Base-by-base conservation (phyloP, 1,140 invertebrate genomes). In the Littorina saxatilis region DNA sequence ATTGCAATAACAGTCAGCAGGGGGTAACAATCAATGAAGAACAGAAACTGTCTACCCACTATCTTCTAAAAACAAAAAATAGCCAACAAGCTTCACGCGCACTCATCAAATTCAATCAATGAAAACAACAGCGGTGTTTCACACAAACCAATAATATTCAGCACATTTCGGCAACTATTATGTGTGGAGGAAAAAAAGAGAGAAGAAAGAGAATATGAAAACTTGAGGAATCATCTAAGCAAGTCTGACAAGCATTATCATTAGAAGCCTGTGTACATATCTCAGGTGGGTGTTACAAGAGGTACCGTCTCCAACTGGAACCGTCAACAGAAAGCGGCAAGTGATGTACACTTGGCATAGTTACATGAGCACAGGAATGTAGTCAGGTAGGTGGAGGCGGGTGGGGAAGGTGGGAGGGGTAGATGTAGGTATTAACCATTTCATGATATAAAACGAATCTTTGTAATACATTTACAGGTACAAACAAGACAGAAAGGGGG, bases 321-420 rank as follows among this genome's bases (percentile, higher is more conserved):
- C 66, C 37, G 43, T 37, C 40, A 43, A 73, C 55, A 40, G 76
- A 37, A 78, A 63, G 58, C 74, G 35, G 74, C 74, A 20, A 58
- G 55, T 37, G 39, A 17, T 66, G 35, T 58, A 78, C 50, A 66
- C 11, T 43, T 78, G 55, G 76, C 76, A 77, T 15, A 76, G 74
- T 77, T 52, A 77, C 52, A 63, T 39, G 39, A 73, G 76, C 76
- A 78, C 13, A 58, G 76, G 76, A 78, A 78, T 78, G 76, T 77
- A 27, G 35, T 78, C 39, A 40, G 55, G 55, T 55, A 63, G 27
- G 27, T 27, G 37, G 55, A 35, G 29, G 20, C 23, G 39, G 40
- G n/a, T 52, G 70, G 20, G 40, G 39, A 29, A 32, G 43, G 70
- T 2, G 7, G 3, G 11, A 50, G 39, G 55, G 61, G 47, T 32